These are phyloP conservation scores for Lophura swinhoii DNA, from an alignment of 2,797 vertebrate genomes.

Conservation along the genomic window DNA sequence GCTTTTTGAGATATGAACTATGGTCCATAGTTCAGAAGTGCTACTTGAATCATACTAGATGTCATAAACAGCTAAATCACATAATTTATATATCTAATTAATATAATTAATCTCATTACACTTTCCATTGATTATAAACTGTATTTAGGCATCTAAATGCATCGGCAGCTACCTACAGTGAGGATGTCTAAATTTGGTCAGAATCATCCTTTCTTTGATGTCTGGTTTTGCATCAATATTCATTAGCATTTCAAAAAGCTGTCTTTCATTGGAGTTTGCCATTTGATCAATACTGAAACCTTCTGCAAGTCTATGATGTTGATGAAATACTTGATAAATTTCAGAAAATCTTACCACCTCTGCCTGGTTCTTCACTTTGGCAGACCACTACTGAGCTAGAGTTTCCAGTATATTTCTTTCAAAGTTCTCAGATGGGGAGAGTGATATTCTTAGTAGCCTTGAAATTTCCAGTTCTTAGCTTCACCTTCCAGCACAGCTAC, in stretches of 20 bases:
- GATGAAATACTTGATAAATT: neutral
- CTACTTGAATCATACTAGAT: neutral
- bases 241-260: neutral
- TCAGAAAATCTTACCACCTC: neutral
- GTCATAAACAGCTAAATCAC: neutral
- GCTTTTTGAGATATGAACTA: neutral
- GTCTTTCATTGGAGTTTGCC: neutral
- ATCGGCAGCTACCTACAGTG: rapidly evolving
- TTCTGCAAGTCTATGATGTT: neutral
- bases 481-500: neutral
- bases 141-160: neutral
- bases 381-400: neutral
- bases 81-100: neutral
- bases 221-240: neutral
- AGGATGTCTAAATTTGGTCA: neutral
- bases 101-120: neutral
- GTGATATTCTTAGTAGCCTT: neutral
- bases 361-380: neutral
- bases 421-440: neutral
- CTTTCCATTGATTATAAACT: neutral
- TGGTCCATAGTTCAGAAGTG: neutral
- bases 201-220: neutral
- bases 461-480: neutral
- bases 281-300: neutral
- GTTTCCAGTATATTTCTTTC: neutral